Conservation (phyloP, 37 sponge, comb jelly and placozoan species). For the Beroe ovata region DNA sequence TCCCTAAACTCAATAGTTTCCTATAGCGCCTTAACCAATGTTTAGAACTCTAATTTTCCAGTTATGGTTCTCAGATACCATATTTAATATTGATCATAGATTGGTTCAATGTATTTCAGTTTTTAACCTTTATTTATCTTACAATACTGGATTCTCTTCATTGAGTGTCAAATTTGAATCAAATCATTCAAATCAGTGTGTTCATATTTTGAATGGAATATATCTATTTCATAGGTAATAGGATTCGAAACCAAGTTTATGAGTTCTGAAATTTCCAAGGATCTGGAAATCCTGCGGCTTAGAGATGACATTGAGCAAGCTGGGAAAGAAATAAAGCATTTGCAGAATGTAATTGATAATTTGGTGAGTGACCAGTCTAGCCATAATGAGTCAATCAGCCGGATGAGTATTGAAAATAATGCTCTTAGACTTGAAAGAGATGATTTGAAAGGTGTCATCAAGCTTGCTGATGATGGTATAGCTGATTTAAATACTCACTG, state of each 20-base stretch:
- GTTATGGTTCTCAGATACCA: no score
- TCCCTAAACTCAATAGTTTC: slow-evolving; percentile 71
- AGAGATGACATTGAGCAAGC: slow-evolving; percentile 22
- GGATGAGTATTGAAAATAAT: slow-evolving; percentile 1
- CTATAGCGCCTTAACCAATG: background rate
- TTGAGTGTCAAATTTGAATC: no score
- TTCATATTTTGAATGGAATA: no score
- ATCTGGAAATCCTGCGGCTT: slow-evolving; percentile 10
- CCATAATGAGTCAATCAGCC: background rate
- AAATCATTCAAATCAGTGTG: no score
- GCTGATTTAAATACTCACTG: slow-evolving; percentile 56
- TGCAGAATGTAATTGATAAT: slow-evolving; percentile 18
- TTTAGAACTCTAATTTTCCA: no score
- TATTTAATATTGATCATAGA: no score
- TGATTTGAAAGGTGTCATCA: background rate
- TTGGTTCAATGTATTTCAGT: no score
- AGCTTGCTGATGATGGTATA: slow-evolving; percentile 31
- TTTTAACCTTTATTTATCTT: no score
- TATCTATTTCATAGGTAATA: no score
- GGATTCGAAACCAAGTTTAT: no score
- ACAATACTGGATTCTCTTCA: no score
- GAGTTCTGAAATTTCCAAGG: slow-evolving; percentile 17
- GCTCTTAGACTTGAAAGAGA: slow-evolving; percentile 54
- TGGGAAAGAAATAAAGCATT: slow-evolving; percentile 54
- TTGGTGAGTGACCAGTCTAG: background rate